phyloP scores from a whole-genome alignment of 2,113 vertebrate genomes.

The Asarcornis scutulata region DNA sequence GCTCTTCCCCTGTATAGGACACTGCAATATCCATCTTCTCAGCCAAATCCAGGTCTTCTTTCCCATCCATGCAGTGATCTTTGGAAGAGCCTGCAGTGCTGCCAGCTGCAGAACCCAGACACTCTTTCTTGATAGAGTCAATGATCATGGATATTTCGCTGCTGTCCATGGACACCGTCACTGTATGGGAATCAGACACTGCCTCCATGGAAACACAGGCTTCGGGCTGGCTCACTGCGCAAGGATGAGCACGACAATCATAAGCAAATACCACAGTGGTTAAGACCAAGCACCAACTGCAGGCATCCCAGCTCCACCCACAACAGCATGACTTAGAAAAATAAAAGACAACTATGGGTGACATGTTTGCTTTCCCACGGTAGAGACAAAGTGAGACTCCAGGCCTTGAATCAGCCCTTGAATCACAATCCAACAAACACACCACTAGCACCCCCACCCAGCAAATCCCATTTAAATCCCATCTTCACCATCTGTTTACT shows the following conservation, averaged over 20 bases:
- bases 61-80: constrained; percentile 82
- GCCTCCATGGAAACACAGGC: constrained; percentile 80
- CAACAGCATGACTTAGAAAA: neutral
- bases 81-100: constrained; percentile 81
- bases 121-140: constrained; percentile 86
- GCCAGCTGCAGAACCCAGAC: constrained; percentile 78
- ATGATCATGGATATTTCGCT: constrained; percentile 86
- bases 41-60: constrained; percentile 88
- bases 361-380: neutral
- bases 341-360: neutral
- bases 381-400: constrained; percentile 31
- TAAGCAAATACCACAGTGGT: neutral
- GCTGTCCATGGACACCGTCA: constrained; percentile 86
- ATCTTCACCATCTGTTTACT: neutral
- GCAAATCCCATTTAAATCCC: neutral
- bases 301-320: constrained; percentile 2
- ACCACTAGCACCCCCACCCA: neutral
- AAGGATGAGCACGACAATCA: constrained; percentile 63
- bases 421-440: neutral
- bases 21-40: constrained; percentile 93
- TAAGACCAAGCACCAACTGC: constrained; percentile 28
- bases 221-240: constrained; percentile 80
- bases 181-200: constrained; percentile 79
- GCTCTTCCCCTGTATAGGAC: constrained; percentile 93
- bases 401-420: neutral